These are phyloP conservation scores for Rapana venosa DNA, from an alignment of 2,888 invertebrate species.

Conservation along the genomic window DNA sequence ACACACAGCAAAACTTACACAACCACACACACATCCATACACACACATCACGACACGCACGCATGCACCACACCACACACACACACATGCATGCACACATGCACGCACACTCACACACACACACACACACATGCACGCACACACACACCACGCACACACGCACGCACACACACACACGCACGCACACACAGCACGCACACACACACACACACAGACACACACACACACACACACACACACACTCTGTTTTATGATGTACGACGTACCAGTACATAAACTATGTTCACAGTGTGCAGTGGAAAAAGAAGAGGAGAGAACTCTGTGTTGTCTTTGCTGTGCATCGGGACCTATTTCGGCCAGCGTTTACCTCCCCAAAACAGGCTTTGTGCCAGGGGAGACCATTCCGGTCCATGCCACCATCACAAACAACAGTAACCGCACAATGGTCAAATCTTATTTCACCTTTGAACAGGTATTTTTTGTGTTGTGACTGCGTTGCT, in stretches of 20 bases:
- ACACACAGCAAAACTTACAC: too few species aligned
- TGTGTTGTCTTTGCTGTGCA: slow-evolving; percentile 81
- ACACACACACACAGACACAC: background rate
- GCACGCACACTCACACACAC: background rate
- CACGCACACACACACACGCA: background rate
- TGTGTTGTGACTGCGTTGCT: background rate
- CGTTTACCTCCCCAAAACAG: slow-evolving; percentile 92
- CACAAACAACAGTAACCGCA: slow-evolving; percentile 82
- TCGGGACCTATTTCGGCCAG: slow-evolving; percentile 91
- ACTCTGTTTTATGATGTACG: too few species aligned
- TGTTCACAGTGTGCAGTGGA: background rate
- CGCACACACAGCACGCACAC: background rate
- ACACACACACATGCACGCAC: background rate
- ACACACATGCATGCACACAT: background rate
- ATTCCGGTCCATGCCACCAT: slow-evolving; percentile 91
- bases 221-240: background rate
- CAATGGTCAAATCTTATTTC: background rate
- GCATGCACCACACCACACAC: background rate
- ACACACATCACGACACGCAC: background rate
- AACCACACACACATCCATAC: too few species aligned
- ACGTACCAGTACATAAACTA: too few species aligned
- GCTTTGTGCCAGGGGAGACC: slow-evolving; percentile 95
- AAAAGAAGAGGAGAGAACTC: slow-evolving; percentile 78
- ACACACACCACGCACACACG: background rate
- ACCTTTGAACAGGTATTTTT: background rate